phyloP scores from a whole-genome alignment of 2,113 vertebrate species.

The Chloropsis hardwickii region DNA sequence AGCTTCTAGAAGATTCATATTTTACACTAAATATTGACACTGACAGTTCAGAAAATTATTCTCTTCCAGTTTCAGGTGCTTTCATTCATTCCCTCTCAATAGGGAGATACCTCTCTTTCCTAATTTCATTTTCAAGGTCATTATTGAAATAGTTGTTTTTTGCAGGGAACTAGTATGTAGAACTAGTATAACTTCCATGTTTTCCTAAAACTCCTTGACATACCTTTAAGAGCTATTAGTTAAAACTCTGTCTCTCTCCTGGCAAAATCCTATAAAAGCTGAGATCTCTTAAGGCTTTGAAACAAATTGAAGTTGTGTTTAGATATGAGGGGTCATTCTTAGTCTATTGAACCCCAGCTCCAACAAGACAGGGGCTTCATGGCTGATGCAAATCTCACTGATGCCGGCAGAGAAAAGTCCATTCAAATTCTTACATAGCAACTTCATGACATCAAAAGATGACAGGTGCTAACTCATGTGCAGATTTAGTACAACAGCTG shows the following conservation, averaged over 20 bases:
- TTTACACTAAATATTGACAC: background rate
- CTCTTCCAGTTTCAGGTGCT: background rate
- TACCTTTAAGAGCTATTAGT: background rate
- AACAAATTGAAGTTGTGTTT: background rate
- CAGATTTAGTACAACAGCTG: constrained; percentile 31
- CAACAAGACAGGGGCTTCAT: background rate
- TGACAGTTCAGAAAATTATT: background rate
- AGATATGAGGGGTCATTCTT: background rate
- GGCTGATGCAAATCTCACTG: background rate
- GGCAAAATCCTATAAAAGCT: background rate
- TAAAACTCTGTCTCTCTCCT: background rate
- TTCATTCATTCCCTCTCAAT: background rate
- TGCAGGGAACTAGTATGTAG: background rate
- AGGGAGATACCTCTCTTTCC: background rate
- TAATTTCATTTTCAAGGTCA: background rate
- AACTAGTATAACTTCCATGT: too few relatives aligned
- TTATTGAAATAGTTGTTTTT: background rate
- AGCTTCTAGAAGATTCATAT: background rate
- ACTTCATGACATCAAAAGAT: constrained; percentile 1
- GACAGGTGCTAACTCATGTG: constrained; percentile 11
- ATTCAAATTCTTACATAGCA: background rate
- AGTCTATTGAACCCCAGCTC: background rate
- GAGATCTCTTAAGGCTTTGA: background rate
- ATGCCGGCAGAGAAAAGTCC: background rate
- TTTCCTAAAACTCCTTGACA: background rate